Evolutionary conservation across 1,140 invertebrate species (phyloP).

Genomic region (Drosophila micromelanica): DNA sequence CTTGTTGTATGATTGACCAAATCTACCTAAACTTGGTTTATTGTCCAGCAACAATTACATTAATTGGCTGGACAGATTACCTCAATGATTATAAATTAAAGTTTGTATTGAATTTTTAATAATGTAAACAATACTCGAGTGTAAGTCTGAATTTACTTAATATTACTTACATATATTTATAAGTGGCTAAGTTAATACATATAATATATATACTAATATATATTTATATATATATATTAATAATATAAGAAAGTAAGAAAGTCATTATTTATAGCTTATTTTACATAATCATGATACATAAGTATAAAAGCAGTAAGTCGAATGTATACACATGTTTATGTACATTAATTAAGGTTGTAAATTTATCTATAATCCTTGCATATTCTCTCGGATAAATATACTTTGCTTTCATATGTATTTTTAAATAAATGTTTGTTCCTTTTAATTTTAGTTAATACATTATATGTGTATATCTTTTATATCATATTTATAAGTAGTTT

Average conservation of each 20-base stretch:
- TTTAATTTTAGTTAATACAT: constrained; percentile 39
- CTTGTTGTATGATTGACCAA: constrained; percentile 4
- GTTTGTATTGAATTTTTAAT: constrained; percentile 14
- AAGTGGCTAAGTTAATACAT: constrained; percentile 24
- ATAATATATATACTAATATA: constrained; percentile 11
- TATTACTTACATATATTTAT: constrained; percentile 34
- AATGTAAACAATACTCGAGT: constrained; percentile 33
- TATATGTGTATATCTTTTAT: constrained; percentile 23
- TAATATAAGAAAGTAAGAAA: constrained; percentile 41
- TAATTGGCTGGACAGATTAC: not conserved
- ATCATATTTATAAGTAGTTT: constrained; percentile 31
- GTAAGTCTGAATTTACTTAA: constrained; percentile 42
- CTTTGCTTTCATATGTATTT: constrained; percentile 26
- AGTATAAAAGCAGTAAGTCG: constrained; percentile 44
- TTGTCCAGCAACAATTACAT: not conserved
- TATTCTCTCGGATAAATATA: constrained; percentile 26
- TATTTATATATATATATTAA: not conserved
- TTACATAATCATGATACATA: constrained; percentile 28
- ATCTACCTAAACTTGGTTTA: too few species aligned
- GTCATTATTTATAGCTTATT: constrained; percentile 36
- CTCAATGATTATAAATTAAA: constrained; percentile 1
- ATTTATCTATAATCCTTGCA: constrained; percentile 35
- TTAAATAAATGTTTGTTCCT: constrained; percentile 23
- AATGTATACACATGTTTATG: constrained; percentile 47
- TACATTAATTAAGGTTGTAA: constrained; percentile 38